Base-by-base conservation (phyloP, 2,888 invertebrate species). In the Xestia rhomboidea region DNA sequence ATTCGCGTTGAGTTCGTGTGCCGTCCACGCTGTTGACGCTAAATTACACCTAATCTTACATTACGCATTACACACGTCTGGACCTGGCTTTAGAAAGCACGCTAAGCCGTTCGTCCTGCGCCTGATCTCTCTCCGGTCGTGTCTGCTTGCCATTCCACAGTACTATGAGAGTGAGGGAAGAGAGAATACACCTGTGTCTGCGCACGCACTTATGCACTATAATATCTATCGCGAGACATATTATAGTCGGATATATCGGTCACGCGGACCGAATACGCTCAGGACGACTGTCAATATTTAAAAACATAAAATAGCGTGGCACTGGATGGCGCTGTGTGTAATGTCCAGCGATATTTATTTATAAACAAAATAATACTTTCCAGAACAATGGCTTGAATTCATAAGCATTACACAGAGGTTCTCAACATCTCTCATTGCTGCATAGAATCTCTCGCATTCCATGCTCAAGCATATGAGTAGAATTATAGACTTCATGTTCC, bases 391-490 rank as follows among this genome's bases (percentile, higher is more conserved):
- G 10, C 10, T 62, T 62, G 62, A 34, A 10, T 62, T 62, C 34
- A 62, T 62, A 62, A 62, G 21, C 62, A 34, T 11, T 24, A 62
- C 10, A 21, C 62, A 62, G 62, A 21, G 5, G 34, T 34, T 62
- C 34, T 62, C 21, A 62, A 62, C 62, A 62, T 62, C 62, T 34
- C 62, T 62, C 15, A 62, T 62, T 62, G 62, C 62, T 10, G 21
- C 10, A 62, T 62, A 62, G 24, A 62, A 62, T 62, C 24, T 34
- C 62, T 62, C 62, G 6, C 62, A 62, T 62, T 62, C 62, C 34
- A 62, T 24, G 34, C 62, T 62, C 34, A 34, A 62, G 34, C 34
- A 34, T 34, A 34, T 34, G 34, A 34, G 34, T 34, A 34, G 34
- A 34, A 34, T 34, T 34, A 34, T 34, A 6, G 6, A 34, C 34